A percentile compares a stretch with the other conserved stretches of the same genome.
These are phyloP conservation scores for Liparis tanakae DNA, from an alignment of 2,797 vertebrate genomes.

Conservation along the genomic window DNA sequence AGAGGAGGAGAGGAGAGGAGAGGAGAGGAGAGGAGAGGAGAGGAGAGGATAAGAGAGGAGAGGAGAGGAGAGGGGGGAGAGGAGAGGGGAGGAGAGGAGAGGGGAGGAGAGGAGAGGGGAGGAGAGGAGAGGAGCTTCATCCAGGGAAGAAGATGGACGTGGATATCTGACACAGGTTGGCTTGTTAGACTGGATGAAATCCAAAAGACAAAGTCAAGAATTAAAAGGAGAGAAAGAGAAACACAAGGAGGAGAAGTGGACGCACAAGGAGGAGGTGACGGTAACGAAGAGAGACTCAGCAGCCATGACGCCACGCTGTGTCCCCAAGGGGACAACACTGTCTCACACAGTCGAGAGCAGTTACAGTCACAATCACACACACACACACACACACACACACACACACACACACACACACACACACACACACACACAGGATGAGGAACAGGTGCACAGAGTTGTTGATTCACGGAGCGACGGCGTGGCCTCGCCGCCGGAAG, in stretches of 20 bases:
- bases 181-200: conserved; percentile 7
- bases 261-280: conserved; percentile 50
- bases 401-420: not conserved
- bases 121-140: conserved; percentile 2
- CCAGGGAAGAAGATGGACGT: conserved; percentile 1
- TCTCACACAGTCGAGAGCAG: conserved; percentile 51
- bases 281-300: conserved; percentile 67
- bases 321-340: conserved; percentile 57
- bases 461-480: conserved; percentile 22
- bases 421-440: conserved; percentile 32
- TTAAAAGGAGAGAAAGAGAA: conserved; percentile 1
- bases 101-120: conserved; percentile 14
- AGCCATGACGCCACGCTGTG: conserved; percentile 64
- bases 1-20: too few species aligned
- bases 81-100: not conserved
- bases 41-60: too few species aligned
- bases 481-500: conserved; percentile 1
- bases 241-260: conserved; percentile 34
- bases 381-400: conserved; percentile 2
- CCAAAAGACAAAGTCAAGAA: conserved; percentile 32
- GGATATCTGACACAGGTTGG: conserved; percentile 30
- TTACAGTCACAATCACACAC: conserved; percentile 56
- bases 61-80: too few species aligned
- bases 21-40: too few species aligned
- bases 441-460: conserved; percentile 13